Evolutionary conservation across 2,888 invertebrate species (phyloP), one percentile per base, ranked within the genome.

Genomic region (Leptinotarsa peninsularis): DNA sequence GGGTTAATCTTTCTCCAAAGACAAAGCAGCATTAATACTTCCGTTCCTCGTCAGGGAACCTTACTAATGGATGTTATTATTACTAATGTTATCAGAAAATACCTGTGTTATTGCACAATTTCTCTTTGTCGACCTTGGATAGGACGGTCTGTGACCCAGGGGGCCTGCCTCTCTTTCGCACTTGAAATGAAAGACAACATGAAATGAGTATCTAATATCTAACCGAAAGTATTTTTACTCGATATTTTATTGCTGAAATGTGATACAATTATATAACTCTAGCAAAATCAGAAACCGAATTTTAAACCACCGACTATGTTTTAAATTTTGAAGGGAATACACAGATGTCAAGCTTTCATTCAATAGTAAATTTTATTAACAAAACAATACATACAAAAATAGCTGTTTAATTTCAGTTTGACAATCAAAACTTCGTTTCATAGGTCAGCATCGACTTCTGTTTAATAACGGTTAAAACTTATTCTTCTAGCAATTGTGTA

Each of bases 141-240:
- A 49, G 67, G 63, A 72, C 71, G 54, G 74, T 70, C 56, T 76
- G 73, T 70, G 77, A 74, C 77, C 76, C 77, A 58, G 72, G 70
- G 43, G 73, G 75, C 66, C 70, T 67, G 50, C 71, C 72, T 72
- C 75, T 78, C 74, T 78, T 79, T 77, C 80, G 78, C 68, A 72
- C 81, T 81, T 76, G 74, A 78, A 78, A 78, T 74, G 74, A 78
- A 78, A 78, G 71, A 80, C 71, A 67, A 73, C 67, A 79, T 67
- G 74, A 70, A 49, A 70, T 70, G 66, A 75, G 21, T 66, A 23
- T 23, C 23, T 63, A 49, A 52, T 43, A 49, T 50, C 1, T 18
- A 23, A 18, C 17, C 15, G 17, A 27, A 23, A 21, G 27, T 27
- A 10, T 21, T 17, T 60, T 0, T 60, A 15, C 27, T 60, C 27